Evolutionary conservation across 1,140 invertebrate genomes (phyloP).

Genomic region (Oncopodura yosiiana): DNA sequence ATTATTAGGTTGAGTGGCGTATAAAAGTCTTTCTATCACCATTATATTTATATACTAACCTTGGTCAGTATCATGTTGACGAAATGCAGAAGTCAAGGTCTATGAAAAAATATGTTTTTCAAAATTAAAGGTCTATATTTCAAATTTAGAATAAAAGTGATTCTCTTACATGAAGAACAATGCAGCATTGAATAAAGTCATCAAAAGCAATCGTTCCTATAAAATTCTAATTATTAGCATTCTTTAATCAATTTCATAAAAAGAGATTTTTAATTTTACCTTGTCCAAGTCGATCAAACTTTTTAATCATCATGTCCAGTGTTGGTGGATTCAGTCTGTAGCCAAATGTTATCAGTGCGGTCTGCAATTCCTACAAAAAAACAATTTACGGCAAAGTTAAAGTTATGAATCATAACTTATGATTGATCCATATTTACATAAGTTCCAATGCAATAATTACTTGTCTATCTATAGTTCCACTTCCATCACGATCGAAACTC

Average conservation of each 20-base stretch:
- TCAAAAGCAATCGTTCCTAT: slow-evolving; percentile 92
- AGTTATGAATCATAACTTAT: too few species aligned
- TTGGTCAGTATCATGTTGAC: slow-evolving; percentile 80
- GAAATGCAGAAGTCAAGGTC: slow-evolving; percentile 82
- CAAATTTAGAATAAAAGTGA: not conserved
- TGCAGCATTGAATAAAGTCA: slow-evolving; percentile 96
- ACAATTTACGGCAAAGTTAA: too few species aligned
- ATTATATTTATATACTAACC: slow-evolving; percentile 94
- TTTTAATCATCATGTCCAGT: slow-evolving; percentile 69
- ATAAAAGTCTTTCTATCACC: slow-evolving; percentile 90
- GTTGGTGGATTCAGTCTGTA: slow-evolving; percentile 77
- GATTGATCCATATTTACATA: too few species aligned
- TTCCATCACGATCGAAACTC: slow-evolving; percentile 81
- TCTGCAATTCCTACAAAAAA: slow-evolving; percentile 84
- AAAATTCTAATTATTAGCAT: too few species aligned
- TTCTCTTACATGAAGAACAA: slow-evolving; percentile 59
- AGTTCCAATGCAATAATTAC: too few species aligned
- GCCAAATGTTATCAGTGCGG: slow-evolving; percentile 85
- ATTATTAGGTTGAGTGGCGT: too few species aligned
- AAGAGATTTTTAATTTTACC: too few species aligned
- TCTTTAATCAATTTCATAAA: too few species aligned
- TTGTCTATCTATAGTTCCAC: slow-evolving; percentile 87
- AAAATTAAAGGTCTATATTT: too few species aligned
- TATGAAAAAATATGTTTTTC: slow-evolving; percentile 46
- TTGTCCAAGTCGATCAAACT: slow-evolving; percentile 86